Conservation (phyloP, 2,113 vertebrate species). For the Caloenas nicobarica region DNA sequence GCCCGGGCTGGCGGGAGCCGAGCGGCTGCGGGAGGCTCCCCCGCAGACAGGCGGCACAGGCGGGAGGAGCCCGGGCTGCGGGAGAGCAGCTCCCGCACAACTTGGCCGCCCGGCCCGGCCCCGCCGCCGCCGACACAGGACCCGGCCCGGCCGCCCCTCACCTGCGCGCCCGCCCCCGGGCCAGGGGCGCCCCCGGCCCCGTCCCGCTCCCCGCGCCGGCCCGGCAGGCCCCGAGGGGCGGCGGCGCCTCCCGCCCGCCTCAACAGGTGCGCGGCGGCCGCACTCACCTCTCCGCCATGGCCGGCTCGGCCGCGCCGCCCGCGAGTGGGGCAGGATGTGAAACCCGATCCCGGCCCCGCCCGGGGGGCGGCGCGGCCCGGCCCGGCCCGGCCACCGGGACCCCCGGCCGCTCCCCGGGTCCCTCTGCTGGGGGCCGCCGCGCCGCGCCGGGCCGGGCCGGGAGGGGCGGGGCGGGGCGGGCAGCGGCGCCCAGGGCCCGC, state of each 20-base stretch:
- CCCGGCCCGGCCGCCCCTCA: too few species aligned
- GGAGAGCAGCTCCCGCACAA: too few species aligned
- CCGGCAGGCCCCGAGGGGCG: neutral
- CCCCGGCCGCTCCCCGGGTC: constrained; percentile 5
- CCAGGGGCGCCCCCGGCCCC: neutral
- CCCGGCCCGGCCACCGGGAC: neutral
- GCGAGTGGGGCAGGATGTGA: constrained; percentile 27
- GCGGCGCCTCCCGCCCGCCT: neutral
- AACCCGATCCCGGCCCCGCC: constrained; percentile 22
- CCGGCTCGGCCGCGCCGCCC: neutral
- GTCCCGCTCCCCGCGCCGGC: neutral
- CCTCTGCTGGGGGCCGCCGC: constrained; percentile 1
- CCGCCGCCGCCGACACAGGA: too few species aligned
- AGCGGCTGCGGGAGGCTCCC: too few species aligned
- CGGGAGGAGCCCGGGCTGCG: too few species aligned
- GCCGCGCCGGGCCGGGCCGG: too few species aligned
- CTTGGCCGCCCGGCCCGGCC: too few species aligned
- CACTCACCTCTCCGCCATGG: constrained; percentile 60
- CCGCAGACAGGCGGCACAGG: too few species aligned
- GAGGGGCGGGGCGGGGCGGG: too few species aligned
- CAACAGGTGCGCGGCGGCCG: neutral
- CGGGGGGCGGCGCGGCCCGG: neutral
- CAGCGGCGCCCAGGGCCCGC: neutral
- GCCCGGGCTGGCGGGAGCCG: neutral
- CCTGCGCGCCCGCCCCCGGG: too few species aligned